phyloP scores from a whole-genome alignment of 2,888 invertebrate species.

The Sipunculus nudus region DNA sequence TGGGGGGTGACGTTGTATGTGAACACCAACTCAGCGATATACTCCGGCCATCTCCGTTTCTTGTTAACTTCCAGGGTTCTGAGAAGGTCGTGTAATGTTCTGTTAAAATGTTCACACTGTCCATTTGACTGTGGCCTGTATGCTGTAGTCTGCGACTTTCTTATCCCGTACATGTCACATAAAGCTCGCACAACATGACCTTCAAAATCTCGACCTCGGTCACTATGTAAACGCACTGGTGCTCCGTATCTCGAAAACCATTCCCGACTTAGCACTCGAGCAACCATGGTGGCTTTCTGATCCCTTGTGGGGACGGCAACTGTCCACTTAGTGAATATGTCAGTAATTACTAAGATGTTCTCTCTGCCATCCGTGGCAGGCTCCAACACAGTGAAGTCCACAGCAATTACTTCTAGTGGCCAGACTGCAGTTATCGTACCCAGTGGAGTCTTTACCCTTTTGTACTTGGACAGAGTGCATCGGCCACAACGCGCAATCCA shows the following conservation, averaged over 20 bases:
- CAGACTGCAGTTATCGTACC: too few relatives aligned
- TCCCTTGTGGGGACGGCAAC: constrained; percentile 22
- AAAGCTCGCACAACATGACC: constrained; percentile 10
- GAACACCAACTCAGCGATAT: constrained; percentile 24
- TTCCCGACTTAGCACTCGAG: constrained; percentile 11
- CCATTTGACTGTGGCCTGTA: constrained; percentile 22
- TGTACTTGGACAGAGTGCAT: too few relatives aligned
- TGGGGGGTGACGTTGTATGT: too few relatives aligned
- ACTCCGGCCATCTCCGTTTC: constrained; percentile 34
- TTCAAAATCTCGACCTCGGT: constrained; percentile 23
- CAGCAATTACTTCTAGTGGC: too few relatives aligned
- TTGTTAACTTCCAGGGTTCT: constrained; percentile 23
- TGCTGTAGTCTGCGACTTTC: constrained; percentile 23
- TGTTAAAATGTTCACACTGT: constrained; percentile 22
- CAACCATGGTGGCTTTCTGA: constrained; percentile 22
- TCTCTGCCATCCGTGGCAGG: too few relatives aligned
- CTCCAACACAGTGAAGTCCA: too few relatives aligned
- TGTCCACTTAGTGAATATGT: too few relatives aligned
- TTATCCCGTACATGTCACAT: constrained; percentile 29
- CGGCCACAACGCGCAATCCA: too few relatives aligned
- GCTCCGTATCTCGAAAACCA: constrained; percentile 27
- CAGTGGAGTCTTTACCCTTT: too few relatives aligned
- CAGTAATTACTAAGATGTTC: too few relatives aligned
- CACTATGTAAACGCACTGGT: constrained; percentile 16
- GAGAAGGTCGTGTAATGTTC: constrained; percentile 32